Conservation (phyloP, 2,888 invertebrate species). For the Polydrusus cervinus region DNA sequence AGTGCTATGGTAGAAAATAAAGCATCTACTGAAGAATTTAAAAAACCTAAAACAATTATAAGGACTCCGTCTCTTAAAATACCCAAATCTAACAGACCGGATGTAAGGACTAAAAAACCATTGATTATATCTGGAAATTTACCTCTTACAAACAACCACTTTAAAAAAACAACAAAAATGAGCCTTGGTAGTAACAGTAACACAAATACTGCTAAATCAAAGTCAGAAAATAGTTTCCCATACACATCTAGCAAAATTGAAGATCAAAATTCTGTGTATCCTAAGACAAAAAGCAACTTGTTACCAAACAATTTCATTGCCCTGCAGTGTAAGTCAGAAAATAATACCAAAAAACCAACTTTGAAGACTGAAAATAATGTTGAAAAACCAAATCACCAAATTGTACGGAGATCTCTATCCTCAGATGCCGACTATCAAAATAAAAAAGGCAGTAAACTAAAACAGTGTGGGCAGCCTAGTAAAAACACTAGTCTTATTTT, state of each 20-base stretch:
- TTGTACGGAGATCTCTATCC: conserved; percentile 56
- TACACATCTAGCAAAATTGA: too few relatives aligned
- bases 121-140: conserved; percentile 18
- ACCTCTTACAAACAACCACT: conserved; percentile 17
- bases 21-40: conserved; percentile 14
- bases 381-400: conserved; percentile 12
- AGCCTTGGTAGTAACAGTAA: conserved; percentile 3
- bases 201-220: neutral
- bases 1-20: conserved; percentile 24
- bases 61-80: conserved; percentile 39
- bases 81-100: conserved; percentile 25
- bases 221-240: neutral
- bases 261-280: too few relatives aligned
- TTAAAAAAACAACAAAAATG: conserved; percentile 2
- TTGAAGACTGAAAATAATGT: neutral
- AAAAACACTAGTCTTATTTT: neutral
- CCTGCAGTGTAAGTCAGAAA: too few relatives aligned
- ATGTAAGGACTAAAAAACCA: conserved; percentile 10
- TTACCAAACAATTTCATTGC: too few relatives aligned
- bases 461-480: conserved; percentile 9
- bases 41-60: conserved; percentile 15
- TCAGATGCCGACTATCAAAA: conserved; percentile 54
- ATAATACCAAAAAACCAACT: too few relatives aligned
- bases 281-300: too few relatives aligned
- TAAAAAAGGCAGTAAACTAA: conserved; percentile 36